Evolutionary conservation across 2,797 vertebrate genomes (phyloP), one percentile per base, ranked within the genome.

Genomic region (Knipowitschia caucasica): DNA sequence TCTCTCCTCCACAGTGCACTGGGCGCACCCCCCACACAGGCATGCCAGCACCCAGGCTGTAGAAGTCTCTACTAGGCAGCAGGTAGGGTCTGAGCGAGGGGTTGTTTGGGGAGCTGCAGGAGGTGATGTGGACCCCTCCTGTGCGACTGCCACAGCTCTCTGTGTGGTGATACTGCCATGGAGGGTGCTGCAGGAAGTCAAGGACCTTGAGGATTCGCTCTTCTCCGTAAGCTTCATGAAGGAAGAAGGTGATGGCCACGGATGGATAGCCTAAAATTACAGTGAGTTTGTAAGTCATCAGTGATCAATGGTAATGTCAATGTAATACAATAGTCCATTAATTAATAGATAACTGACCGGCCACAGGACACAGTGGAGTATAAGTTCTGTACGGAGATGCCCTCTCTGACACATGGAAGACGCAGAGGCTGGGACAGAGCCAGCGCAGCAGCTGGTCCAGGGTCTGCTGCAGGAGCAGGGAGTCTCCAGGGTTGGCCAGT

Each of bases 381-480:
- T 71, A 79, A 50, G 63, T 84, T 9, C 78, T 89, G 49, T 86
- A 46, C 0, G 94, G 91, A 7, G 89, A 77, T 3, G 81, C 82
- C 29, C 91, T 72, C 71, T 98, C 95, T 0, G 96, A 96, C 57
- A 99, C 95, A 10, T 93, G 87, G 69, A 99, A 98, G 59, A 96
- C 87, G 6, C 42, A 84, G 42, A 92, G 39, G 31, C 91, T 92
- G 0, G 91, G 92, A 67, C 92, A 93, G 14, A 98, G 77, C 89
- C 91, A 88, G 44, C 83, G 80, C 43, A 98, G 79, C 42, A 99
- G 91, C 39, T 58, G 82, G 62, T 94, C 92, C 44, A 98, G 66
- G 0, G 92, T 91, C 73, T 90, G 92, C 83, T 94, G 94, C 75
- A 99, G 85, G 12, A 89, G 79, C 7, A 77, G 63, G 0, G 94